phyloP scores from a whole-genome alignment of 2,797 vertebrate genomes.

The Siniperca undulata region DNA sequence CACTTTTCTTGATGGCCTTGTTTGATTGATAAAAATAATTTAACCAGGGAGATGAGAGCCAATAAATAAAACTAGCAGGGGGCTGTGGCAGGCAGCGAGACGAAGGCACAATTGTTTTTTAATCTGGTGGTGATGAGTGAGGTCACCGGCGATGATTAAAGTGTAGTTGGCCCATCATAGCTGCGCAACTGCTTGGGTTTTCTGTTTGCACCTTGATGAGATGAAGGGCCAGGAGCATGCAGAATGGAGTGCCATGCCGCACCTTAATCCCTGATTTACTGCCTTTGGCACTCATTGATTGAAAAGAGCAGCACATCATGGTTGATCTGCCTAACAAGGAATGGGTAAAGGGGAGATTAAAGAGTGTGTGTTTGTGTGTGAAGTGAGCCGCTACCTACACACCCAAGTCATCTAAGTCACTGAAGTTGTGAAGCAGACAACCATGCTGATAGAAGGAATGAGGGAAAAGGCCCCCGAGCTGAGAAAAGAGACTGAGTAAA shows the following conservation, averaged over 20 bases:
- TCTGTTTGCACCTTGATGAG: constrained; percentile 77
- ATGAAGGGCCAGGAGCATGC: constrained; percentile 63
- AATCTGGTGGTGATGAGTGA: constrained; percentile 82
- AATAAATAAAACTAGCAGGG: constrained; percentile 62
- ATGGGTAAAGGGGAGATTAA: constrained; percentile 63
- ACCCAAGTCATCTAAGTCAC: constrained; percentile 55
- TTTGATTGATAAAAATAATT: constrained; percentile 77
- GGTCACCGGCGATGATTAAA: constrained; percentile 82
- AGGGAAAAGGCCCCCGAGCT: constrained; percentile 12
- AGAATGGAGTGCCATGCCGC: constrained; percentile 70
- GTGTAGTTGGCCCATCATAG: constrained; percentile 66
- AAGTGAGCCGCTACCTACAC: constrained; percentile 61
- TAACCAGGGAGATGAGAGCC: constrained; percentile 54
- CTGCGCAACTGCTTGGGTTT: constrained; percentile 47
- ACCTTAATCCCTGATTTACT: constrained; percentile 81
- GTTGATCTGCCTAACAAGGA: constrained; percentile 77
- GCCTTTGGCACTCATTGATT: constrained; percentile 77
- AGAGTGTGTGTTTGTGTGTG: constrained; percentile 53
- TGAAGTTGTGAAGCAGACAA: constrained; percentile 50
- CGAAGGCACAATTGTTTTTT: constrained; percentile 77
- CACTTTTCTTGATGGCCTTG: constrained; percentile 67
- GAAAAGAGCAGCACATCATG: constrained; percentile 76
- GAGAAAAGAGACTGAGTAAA: constrained; percentile 47
- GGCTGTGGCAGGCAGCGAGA: constrained; percentile 28
- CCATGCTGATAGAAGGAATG: constrained; percentile 35